Conservation (phyloP, 2,888 invertebrate genomes). For the Papilio elwesi region DNA sequence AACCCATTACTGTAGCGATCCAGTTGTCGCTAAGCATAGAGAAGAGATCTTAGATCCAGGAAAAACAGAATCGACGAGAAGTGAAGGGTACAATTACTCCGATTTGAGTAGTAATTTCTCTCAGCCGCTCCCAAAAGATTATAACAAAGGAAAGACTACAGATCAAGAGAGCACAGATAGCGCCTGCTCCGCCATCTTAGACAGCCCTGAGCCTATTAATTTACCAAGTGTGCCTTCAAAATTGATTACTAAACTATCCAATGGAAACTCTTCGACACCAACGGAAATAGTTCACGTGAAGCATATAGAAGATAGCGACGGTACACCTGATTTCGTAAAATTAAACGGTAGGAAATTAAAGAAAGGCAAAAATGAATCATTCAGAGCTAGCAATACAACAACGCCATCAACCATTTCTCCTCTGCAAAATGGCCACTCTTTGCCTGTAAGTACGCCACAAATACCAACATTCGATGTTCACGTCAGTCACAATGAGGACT, state of each 20-base stretch:
- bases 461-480: conserved; percentile 77
- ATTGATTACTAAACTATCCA: conserved; percentile 76
- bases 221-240: conserved; percentile 70
- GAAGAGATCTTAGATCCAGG: conserved; percentile 59
- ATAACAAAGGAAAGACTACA: conserved; percentile 62
- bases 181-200: conserved; percentile 64
- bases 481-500: conserved; percentile 74
- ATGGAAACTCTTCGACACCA: conserved; percentile 78
- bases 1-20: conserved; percentile 62
- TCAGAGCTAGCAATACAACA: conserved; percentile 70
- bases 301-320: conserved; percentile 61
- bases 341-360: conserved; percentile 62
- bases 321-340: conserved; percentile 73
- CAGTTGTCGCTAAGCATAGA: conserved; percentile 61
- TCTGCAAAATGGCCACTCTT: conserved; percentile 75
- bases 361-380: conserved; percentile 69
- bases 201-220: conserved; percentile 72
- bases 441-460: conserved; percentile 71
- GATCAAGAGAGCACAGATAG: conserved; percentile 79
- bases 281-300: conserved; percentile 60
- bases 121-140: conserved; percentile 58
- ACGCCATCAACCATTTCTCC: conserved; percentile 81
- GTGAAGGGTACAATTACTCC: conserved; percentile 66
- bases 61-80: conserved; percentile 60
- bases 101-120: conserved; percentile 61